Conservation (phyloP, 2,888 invertebrate genomes). For the Melinaea menophilus region DNA sequence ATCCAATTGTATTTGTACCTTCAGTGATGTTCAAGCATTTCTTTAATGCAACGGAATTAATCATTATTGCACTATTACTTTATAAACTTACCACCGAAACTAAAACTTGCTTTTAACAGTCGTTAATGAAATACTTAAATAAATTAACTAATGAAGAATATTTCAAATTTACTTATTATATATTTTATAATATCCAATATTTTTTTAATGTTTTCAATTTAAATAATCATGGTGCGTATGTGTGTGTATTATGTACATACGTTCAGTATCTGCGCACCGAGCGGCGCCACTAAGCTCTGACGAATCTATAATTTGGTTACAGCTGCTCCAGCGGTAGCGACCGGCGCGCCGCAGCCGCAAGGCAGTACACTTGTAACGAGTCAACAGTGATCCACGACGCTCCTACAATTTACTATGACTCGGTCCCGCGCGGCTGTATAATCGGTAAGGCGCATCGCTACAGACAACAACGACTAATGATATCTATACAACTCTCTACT, state of each 20-base stretch:
- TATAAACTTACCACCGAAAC: conserved; percentile 14
- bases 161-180: conserved; percentile 33
- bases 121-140: conserved; percentile 18
- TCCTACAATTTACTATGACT: too few relatives aligned
- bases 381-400: too few relatives aligned
- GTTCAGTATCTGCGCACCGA: conserved; percentile 47
- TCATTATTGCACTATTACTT: conserved; percentile 32
- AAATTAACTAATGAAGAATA: conserved; percentile 38
- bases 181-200: conserved; percentile 21
- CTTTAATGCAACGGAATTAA: conserved; percentile 17
- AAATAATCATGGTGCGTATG: conserved; percentile 41
- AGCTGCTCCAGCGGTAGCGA: conserved; percentile 37
- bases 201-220: conserved; percentile 22
- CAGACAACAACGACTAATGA: conserved; percentile 42
- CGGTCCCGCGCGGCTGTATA: too few relatives aligned
- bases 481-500: conserved; percentile 47
- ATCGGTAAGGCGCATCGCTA: conserved; percentile 22
- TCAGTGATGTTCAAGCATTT: conserved; percentile 26
- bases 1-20: conserved; percentile 40
- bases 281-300: conserved; percentile 43
- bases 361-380: neutral
- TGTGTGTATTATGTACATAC: conserved; percentile 49
- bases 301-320: conserved; percentile 43
- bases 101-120: conserved; percentile 8
- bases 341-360: conserved; percentile 9